Conservation (phyloP, 2,797 vertebrate genomes). For the Xenops minutus region DNA sequence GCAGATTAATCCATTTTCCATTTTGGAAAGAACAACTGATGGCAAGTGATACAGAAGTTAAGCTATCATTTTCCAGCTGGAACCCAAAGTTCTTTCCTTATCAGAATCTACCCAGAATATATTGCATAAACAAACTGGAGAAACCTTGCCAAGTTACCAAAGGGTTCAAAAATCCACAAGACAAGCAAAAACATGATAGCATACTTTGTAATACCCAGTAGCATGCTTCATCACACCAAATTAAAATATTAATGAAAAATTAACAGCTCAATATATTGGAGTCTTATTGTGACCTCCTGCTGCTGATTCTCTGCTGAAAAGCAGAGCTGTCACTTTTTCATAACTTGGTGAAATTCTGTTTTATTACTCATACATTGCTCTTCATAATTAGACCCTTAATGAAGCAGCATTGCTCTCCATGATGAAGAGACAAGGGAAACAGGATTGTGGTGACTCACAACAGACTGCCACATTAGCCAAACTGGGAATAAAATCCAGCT, state of each 20-base stretch:
- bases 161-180: neutral
- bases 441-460: neutral
- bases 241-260: neutral
- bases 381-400: neutral
- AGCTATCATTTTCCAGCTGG: neutral
- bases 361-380: neutral
- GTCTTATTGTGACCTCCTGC: neutral
- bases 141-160: neutral
- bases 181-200: neutral
- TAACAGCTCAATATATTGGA: neutral
- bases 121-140: neutral
- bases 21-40: neutral
- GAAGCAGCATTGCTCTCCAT: neutral
- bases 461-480: neutral
- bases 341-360: neutral
- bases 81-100: neutral
- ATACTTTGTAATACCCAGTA: neutral
- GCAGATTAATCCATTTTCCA: neutral
- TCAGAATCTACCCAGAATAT: neutral
- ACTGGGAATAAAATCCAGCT: neutral
- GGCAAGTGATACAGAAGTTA: neutral
- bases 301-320: neutral
- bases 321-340: neutral
- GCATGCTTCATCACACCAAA: neutral
- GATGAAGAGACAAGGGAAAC: neutral